Conservation (phyloP, 1,140 invertebrate species). For the Caenorhabditis brenneri region DNA sequence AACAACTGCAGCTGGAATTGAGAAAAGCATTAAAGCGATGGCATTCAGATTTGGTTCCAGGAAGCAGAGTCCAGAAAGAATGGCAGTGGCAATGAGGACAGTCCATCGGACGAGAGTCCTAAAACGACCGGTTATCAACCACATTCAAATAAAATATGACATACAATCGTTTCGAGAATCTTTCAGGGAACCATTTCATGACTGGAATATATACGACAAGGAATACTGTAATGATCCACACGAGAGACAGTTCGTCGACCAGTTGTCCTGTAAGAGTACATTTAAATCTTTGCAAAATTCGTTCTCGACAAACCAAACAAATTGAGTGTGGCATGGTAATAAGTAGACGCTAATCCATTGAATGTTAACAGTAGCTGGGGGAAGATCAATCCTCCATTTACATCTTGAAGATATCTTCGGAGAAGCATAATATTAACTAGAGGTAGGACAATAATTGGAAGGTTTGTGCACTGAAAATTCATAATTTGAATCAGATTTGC, state of each 20-base stretch:
- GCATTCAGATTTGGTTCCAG: slow-evolving; percentile 69
- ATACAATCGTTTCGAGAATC: slow-evolving; percentile 58
- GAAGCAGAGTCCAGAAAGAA: slow-evolving; percentile 64
- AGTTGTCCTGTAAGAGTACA: slow-evolving; percentile 62
- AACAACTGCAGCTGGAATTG: slow-evolving; percentile 61
- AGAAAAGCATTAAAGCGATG: slow-evolving; percentile 65
- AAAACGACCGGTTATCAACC: not conserved
- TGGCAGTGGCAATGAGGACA: slow-evolving; percentile 59
- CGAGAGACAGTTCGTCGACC: slow-evolving; percentile 65
- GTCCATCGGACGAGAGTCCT: slow-evolving; percentile 60
- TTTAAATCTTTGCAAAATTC: not conserved
- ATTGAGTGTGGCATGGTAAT: slow-evolving; percentile 68
- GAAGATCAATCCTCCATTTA: slow-evolving; percentile 61
- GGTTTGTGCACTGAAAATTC: slow-evolving; percentile 62
- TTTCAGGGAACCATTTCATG: slow-evolving; percentile 61
- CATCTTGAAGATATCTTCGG: slow-evolving; percentile 60
- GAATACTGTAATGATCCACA: slow-evolving; percentile 68
- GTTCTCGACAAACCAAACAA: slow-evolving; percentile 57
- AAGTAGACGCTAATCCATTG: slow-evolving; percentile 68
- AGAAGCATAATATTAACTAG: slow-evolving; percentile 64
- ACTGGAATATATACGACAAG: slow-evolving; percentile 66
- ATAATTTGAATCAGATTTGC: no score
- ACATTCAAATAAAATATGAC: slow-evolving; percentile 13
- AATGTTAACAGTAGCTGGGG: slow-evolving; percentile 66
- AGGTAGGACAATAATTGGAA: slow-evolving; percentile 67